Percentiles rank a stretch among this genome's conserved stretches.
Evolutionary conservation across 2,888 invertebrate species (phyloP).

Genomic region (Rosalia funebris): DNA sequence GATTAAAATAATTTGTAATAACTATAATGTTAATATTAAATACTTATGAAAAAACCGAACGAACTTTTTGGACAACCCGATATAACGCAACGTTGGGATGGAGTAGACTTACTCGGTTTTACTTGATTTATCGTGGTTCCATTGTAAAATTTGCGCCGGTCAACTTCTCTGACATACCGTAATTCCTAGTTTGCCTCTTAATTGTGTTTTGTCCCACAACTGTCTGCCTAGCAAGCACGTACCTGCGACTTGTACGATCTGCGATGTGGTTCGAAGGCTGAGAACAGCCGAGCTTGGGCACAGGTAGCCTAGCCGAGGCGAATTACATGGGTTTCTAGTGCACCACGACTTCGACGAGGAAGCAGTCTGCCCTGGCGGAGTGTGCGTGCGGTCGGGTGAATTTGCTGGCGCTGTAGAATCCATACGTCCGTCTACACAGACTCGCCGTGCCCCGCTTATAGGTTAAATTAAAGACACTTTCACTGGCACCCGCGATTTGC

Average conservation of each 20-base stretch:
- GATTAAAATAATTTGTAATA: no score
- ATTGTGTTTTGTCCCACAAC: background rate
- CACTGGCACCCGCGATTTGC: slow-evolving; percentile 41
- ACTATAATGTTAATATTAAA: no score
- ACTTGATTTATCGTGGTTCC: no score
- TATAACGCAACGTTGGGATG: no score
- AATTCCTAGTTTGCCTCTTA: no score
- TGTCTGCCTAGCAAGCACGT: background rate
- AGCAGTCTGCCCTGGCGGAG: slow-evolving; percentile 41
- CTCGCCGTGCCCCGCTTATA: slow-evolving; percentile 26
- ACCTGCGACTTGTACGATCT: background rate
- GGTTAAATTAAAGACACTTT: slow-evolving; percentile 47
- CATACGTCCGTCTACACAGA: slow-evolving; percentile 33
- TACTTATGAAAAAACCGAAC: no score
- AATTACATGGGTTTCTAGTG: background rate
- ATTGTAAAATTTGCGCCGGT: no score
- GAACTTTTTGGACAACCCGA: no score
- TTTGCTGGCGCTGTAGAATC: slow-evolving; percentile 41
- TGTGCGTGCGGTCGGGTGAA: slow-evolving; percentile 28
- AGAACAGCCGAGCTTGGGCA: slow-evolving; percentile 9
- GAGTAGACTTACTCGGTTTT: no score
- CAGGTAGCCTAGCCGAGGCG: slow-evolving; percentile 25
- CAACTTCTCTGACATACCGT: no score
- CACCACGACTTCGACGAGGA: slow-evolving; percentile 10
- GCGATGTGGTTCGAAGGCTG: background rate